A percentile compares a stretch with the other conserved stretches of the same genome.
These are phyloP conservation scores for Tetraodon nigroviridis DNA, from an alignment of 2,113 vertebrate species.

Conservation along the genomic window DNA sequence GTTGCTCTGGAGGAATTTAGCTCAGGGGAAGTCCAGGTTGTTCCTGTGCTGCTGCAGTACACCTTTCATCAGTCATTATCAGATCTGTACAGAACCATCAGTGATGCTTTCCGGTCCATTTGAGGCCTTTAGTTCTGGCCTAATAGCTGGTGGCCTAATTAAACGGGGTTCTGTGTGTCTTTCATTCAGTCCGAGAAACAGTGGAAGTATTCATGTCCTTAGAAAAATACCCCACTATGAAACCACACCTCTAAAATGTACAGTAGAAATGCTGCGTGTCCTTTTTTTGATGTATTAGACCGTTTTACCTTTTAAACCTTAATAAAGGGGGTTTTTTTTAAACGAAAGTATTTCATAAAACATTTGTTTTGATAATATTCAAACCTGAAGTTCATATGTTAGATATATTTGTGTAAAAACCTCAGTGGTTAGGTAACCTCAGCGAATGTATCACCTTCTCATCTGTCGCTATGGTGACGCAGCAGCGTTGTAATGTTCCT, in stretches of 20 bases:
- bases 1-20: slow-evolving; percentile 61
- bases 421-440: background rate
- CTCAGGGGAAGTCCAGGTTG: slow-evolving; percentile 46
- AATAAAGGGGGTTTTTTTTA: too few species aligned
- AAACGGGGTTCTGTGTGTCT: slow-evolving; percentile 2
- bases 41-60: slow-evolving; percentile 20
- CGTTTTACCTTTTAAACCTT: too few species aligned
- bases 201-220: background rate
- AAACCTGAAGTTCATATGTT: background rate
- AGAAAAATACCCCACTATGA: background rate
- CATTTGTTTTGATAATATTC: background rate
- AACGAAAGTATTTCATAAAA: too few species aligned
- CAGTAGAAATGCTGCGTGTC: too few species aligned
- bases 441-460: too few species aligned
- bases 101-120: slow-evolving; percentile 23
- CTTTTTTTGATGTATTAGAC: too few species aligned
- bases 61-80: slow-evolving; percentile 40
- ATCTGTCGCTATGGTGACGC: background rate
- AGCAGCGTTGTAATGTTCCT: background rate
- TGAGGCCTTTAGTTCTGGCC: slow-evolving; percentile 10
- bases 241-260: too few species aligned
- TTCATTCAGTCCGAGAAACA: background rate
- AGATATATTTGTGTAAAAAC: background rate
- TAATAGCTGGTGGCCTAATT: slow-evolving; percentile 36
- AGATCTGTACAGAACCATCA: slow-evolving; percentile 22